A percentile compares a stretch with the other conserved stretches of the same genome.
Evolutionary conservation across 2,888 invertebrate genomes (phyloP).

Genomic region (Drosophila meridiana): DNA sequence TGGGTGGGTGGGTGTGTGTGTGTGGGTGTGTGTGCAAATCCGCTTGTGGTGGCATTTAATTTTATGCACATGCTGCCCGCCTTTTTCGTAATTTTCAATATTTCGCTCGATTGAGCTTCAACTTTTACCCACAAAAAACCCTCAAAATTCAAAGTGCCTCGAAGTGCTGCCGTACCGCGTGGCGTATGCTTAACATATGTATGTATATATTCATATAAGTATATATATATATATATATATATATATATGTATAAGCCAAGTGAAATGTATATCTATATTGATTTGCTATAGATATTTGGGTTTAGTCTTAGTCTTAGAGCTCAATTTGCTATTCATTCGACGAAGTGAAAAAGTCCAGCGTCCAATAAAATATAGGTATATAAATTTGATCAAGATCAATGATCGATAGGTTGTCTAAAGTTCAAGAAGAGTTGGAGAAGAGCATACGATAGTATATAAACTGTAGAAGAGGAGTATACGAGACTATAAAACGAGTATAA

Average conservation of each 20-base stretch:
- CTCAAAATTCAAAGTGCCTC: conserved; percentile 6
- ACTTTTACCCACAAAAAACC: conserved; percentile 11
- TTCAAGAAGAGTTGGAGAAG: neutral
- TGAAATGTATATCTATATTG: neutral
- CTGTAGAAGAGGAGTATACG: neutral
- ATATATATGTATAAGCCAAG: neutral
- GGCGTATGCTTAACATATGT: neutral
- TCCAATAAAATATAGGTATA: too few relatives aligned
- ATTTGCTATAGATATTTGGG: neutral
- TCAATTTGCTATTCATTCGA: neutral
- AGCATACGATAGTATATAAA: neutral
- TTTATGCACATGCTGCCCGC: conserved; percentile 55
- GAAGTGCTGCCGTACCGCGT: conserved; percentile 1
- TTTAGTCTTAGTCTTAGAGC: neutral
- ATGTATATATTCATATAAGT: neutral
- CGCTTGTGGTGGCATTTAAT: conserved; percentile 53
- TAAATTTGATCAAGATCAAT: neutral
- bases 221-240: neutral
- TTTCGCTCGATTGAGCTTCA: conserved; percentile 57
- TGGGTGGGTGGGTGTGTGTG: conserved; percentile 6
- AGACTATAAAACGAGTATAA: neutral
- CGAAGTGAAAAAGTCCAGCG: neutral
- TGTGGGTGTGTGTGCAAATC: conserved; percentile 10
- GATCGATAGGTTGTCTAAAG: neutral
- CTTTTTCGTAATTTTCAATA: conserved; percentile 60